A percentile compares a stretch with the other conserved stretches of the same genome.
Conservation (phyloP, 1,140 invertebrate genomes). For the Drosophila baimaii region DNA sequence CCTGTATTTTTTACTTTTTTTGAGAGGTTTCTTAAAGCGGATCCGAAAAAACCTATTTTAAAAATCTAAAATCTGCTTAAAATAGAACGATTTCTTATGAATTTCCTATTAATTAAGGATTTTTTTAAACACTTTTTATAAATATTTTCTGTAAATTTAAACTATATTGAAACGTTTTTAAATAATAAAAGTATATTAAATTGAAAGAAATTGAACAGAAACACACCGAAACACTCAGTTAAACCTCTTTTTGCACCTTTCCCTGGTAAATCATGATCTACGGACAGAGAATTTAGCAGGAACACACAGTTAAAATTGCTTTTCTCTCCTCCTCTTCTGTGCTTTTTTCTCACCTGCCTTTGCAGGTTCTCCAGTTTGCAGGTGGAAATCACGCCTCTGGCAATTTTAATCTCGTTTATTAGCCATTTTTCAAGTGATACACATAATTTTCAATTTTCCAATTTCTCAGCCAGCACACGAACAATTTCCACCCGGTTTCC, state of each 20-base stretch:
- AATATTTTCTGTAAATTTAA: not conserved
- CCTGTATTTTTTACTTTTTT: no score
- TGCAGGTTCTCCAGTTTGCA: slow-evolving; percentile 33
- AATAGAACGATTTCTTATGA: no score
- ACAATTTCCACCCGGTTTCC: slow-evolving; percentile 52
- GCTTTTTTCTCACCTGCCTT: slow-evolving; percentile 18
- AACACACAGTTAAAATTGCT: slow-evolving; percentile 6
- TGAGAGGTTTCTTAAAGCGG: accelerated
- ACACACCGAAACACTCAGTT: not conserved
- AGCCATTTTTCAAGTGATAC: slow-evolving; percentile 81
- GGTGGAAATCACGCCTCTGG: slow-evolving; percentile 64
- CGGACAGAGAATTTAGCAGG: slow-evolving; percentile 11
- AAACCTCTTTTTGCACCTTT: not conserved
- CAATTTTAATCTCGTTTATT: slow-evolving; percentile 83
- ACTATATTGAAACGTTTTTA: not conserved
- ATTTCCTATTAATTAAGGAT: no score
- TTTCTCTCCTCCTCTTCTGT: not conserved
- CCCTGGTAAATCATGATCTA: slow-evolving; percentile 2
- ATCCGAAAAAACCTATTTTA: no score
- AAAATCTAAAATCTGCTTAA: no score
- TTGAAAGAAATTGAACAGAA: not conserved
- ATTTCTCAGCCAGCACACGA: slow-evolving; percentile 63
- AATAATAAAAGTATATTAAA: not conserved
- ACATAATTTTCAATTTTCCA: slow-evolving; percentile 81
- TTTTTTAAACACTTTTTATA: not conserved